Base-by-base conservation (phyloP, 2,888 invertebrate species). In the Syrista parreyssii region DNA sequence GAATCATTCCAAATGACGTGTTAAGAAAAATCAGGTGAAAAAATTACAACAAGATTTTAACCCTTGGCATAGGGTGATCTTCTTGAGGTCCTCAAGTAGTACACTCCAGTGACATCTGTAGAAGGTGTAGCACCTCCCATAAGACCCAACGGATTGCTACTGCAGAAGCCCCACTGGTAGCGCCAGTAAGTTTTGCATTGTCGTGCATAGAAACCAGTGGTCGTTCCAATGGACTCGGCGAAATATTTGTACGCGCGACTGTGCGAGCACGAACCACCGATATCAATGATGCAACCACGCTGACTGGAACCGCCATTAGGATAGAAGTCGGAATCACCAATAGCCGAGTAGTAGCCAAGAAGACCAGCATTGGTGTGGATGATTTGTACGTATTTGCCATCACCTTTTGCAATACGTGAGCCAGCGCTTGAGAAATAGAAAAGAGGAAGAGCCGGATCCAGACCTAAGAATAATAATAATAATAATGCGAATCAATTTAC, bases 311-410 rank as follows among this genome's bases (percentile, higher is more conserved):
- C 92, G 6, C 91, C 91, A 74, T 92, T 92, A 0, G 92, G 92
- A 80, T 88, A 92, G 79, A 91, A 92, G 78, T 92, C 92, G 30
- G 84, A 86, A 73, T 91, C 85, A 4, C 91, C 92, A n/a, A 92
- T 86, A 0, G 90, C 84, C 0, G 80, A 55, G 0, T 82, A 75
- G 77, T 86, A 90, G 9, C 91, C 91, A 3, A 92, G 84, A 0
- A 87, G 76, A 4, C 90, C 91, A 0, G 86, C 89, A 68, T 89
- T 90, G 6, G 92, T 91, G 81, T 92, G 92, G 68, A 92, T 89
- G 11, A 91, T 88, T 79, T 91, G 89, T 0, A 92, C 92, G 79
- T 89, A 86, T 0, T 81, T 77, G 3, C 91, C 92, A 76, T 92
- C 92, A 0, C 82, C 82, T 3, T 77, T 79, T 11, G 91, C 90